A percentile compares a stretch with the other conserved stretches of the same genome.
phyloP scores from a whole-genome alignment of 2,113 vertebrate genomes.

The Nicator chloris region DNA sequence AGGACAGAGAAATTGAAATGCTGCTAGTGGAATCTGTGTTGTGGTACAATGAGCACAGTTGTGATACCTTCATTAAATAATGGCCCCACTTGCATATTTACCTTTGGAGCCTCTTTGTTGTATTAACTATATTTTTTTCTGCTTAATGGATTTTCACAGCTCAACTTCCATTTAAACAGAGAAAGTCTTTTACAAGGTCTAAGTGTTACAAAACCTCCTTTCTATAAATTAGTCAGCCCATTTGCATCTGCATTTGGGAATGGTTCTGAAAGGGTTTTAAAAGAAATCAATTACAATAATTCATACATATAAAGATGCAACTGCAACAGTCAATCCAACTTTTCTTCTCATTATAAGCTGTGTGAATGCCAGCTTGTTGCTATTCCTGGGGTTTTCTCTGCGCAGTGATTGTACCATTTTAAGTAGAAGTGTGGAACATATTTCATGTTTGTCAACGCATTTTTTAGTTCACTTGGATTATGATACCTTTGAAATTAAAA shows the following conservation, averaged over 20 bases:
- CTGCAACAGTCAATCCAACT: not conserved
- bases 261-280: not conserved
- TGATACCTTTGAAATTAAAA: conserved; percentile 28
- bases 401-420: not conserved
- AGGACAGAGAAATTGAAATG: not conserved
- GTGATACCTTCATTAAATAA: not conserved
- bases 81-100: not conserved
- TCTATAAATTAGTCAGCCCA: not conserved
- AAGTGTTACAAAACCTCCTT: not conserved
- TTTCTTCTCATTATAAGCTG: not conserved
- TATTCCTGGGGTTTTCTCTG: conserved; percentile 23
- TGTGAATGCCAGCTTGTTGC: conserved; percentile 24
- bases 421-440: conserved; percentile 2
- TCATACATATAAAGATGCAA: not conserved
- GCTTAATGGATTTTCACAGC: not conserved
- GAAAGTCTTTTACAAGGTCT: not conserved
- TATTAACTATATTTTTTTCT: not conserved
- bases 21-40: not conserved
- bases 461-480: conserved; percentile 37
- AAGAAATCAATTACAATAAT: conserved; percentile 23
- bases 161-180: not conserved
- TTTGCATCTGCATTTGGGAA: not conserved
- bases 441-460: conserved; percentile 35
- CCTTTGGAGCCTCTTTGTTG: not conserved
- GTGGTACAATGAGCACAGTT: not conserved